Percentiles rank a stretch among this genome's conserved stretches.
phyloP scores from a whole-genome alignment of 2,888 invertebrate genomes.

The Leucozona laternaria region DNA sequence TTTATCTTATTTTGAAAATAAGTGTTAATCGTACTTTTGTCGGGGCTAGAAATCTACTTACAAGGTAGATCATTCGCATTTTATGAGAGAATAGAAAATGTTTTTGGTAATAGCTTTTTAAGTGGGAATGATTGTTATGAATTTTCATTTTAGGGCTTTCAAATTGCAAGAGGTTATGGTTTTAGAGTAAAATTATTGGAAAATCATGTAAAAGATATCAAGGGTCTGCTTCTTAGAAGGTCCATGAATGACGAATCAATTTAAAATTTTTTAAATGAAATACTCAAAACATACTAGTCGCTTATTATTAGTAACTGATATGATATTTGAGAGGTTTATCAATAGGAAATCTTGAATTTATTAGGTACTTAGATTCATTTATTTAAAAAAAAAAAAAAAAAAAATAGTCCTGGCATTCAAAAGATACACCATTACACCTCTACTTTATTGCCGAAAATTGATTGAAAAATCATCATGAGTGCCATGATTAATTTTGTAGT shows the following conservation, averaged over 20 bases:
- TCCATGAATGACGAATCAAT: background rate
- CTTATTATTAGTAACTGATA: too few species aligned
- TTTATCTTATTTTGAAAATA: constrained; percentile 30
- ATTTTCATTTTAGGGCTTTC: constrained; percentile 6
- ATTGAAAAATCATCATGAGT: too few species aligned
- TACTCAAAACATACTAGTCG: background rate
- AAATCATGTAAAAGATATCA: background rate
- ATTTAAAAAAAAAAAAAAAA: too few species aligned
- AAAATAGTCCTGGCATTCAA: too few species aligned
- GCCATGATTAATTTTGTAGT: too few species aligned
- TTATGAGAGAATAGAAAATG: background rate
- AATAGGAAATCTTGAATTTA: too few species aligned
- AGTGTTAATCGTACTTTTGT: constrained; percentile 42
- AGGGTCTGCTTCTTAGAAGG: background rate
- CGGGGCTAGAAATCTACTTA: constrained; percentile 29
- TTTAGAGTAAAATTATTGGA: background rate
- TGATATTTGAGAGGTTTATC: too few species aligned
- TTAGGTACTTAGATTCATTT: too few species aligned
- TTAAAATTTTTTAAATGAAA: background rate
- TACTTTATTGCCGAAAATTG: too few species aligned
- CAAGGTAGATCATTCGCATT: constrained; percentile 2
- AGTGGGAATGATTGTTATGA: constrained; percentile 31
- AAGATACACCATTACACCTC: too few species aligned
- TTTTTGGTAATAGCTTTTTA: constrained; percentile 25
- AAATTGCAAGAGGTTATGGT: background rate